phyloP scores from a whole-genome alignment of 2,797 vertebrate genomes.

The Borostomias antarcticus region DNA sequence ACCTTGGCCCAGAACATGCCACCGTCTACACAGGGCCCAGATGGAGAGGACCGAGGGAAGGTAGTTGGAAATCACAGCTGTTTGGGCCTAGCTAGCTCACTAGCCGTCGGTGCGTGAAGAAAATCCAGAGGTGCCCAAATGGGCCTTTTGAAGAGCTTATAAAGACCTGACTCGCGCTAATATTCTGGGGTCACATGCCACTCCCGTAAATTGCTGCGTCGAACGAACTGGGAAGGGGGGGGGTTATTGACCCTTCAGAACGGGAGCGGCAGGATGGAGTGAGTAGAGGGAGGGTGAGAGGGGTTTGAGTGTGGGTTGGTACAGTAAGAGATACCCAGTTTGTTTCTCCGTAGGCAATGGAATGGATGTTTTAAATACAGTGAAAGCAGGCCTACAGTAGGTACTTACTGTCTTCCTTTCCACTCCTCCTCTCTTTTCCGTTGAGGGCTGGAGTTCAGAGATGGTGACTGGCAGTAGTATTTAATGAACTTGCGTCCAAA shows the following conservation, averaged over 20 bases:
- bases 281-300: slow-evolving; percentile 13
- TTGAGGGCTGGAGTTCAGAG: slow-evolving; percentile 25
- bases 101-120: background rate
- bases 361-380: slow-evolving; percentile 50
- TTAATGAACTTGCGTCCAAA: slow-evolving; percentile 39
- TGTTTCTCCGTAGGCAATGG: slow-evolving; percentile 14
- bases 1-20: slow-evolving; percentile 16
- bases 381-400: slow-evolving; percentile 35
- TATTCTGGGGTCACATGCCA: background rate
- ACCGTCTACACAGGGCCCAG: slow-evolving; percentile 1
- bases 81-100: background rate
- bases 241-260: slow-evolving; percentile 49
- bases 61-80: slow-evolving; percentile 1
- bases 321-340: slow-evolving; percentile 4
- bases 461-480: slow-evolving; percentile 55
- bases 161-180: slow-evolving; percentile 39
- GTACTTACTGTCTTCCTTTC: background rate
- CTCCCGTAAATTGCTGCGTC: slow-evolving; percentile 14
- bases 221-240: slow-evolving; percentile 54
- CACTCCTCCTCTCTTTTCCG: background rate
- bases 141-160: slow-evolving; percentile 22
- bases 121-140: slow-evolving; percentile 12
- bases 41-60: background rate
- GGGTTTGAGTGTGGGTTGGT: background rate
- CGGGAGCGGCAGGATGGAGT: slow-evolving; percentile 34